A percentile compares a stretch with the other conserved stretches of the same genome.
Conservation (phyloP, 2,113 vertebrate genomes). For the Pagrus major region DNA sequence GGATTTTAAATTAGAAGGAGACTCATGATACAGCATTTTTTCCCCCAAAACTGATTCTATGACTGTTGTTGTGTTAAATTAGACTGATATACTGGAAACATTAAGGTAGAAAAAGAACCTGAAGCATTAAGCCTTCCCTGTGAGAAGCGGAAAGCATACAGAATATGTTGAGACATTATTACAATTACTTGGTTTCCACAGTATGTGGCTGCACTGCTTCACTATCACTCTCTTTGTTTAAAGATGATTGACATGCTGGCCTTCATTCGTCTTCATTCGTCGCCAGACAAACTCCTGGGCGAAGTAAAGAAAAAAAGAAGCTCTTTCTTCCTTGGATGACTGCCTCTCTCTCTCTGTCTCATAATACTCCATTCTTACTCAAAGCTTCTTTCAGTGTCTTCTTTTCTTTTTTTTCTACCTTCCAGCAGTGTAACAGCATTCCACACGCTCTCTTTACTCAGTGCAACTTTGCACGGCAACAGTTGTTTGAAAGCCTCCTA, state of each 20-base stretch:
- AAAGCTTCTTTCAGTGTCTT: constrained; percentile 35
- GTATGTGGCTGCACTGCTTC: neutral
- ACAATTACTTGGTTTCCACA: neutral
- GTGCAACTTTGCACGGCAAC: constrained; percentile 24
- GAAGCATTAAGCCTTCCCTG: neutral
- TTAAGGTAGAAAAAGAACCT: neutral
- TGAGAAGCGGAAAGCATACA: neutral
- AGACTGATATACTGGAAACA: too few relatives aligned
- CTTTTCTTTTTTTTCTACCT: constrained; percentile 29
- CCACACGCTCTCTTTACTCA: constrained; percentile 28
- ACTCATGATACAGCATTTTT: neutral
- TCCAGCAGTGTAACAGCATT: constrained; percentile 39
- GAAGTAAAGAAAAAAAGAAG: neutral
- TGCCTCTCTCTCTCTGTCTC: constrained; percentile 11
- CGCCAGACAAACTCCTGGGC: constrained; percentile 3
- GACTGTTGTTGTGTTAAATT: neutral
- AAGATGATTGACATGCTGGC: neutral
- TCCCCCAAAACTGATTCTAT: neutral
- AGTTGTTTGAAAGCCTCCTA: constrained; percentile 53
- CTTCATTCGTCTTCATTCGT: constrained; percentile 18
- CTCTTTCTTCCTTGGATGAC: neutral
- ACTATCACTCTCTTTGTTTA: constrained; percentile 1
- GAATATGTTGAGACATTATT: neutral
- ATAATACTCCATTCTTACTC: neutral
- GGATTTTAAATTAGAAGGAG: neutral